Percentiles rank a stretch among this genome's conserved stretches.
These are phyloP conservation scores for Capromys pilorides DNA, from an alignment of 2,797 vertebrate species.

Conservation along the genomic window DNA sequence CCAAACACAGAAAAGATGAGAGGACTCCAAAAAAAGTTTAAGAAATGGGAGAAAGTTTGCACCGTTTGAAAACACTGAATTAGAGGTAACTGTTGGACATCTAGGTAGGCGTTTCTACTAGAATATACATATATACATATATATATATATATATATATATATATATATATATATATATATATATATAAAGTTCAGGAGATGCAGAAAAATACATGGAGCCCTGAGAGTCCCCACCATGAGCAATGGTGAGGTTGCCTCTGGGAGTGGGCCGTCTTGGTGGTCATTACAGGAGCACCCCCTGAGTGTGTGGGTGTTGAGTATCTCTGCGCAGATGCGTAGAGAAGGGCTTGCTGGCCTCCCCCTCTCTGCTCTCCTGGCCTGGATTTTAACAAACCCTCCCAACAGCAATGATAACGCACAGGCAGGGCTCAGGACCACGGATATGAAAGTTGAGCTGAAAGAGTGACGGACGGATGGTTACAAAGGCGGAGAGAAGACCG, in stretches of 20 bases:
- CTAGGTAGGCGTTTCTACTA: neutral
- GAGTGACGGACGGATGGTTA: neutral
- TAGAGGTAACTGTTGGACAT: neutral
- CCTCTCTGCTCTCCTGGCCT: neutral
- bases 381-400: neutral
- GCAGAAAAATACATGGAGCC: neutral
- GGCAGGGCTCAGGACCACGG: neutral
- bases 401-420: neutral
- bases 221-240: neutral
- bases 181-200: neutral
- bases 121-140: neutral
- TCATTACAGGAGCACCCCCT: neutral
- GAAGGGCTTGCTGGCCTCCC: neutral
- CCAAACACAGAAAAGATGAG: neutral
- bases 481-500: neutral
- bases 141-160: neutral
- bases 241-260: too few relatives aligned
- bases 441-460: neutral
- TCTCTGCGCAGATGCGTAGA: neutral
- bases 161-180: neutral
- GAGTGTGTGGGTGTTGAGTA: neutral
- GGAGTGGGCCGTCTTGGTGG: neutral
- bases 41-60: neutral
- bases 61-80: neutral
- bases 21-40: neutral